phyloP scores from a whole-genome alignment of 1,140 invertebrate species.

The Lordiphosa stackelbergi region DNA sequence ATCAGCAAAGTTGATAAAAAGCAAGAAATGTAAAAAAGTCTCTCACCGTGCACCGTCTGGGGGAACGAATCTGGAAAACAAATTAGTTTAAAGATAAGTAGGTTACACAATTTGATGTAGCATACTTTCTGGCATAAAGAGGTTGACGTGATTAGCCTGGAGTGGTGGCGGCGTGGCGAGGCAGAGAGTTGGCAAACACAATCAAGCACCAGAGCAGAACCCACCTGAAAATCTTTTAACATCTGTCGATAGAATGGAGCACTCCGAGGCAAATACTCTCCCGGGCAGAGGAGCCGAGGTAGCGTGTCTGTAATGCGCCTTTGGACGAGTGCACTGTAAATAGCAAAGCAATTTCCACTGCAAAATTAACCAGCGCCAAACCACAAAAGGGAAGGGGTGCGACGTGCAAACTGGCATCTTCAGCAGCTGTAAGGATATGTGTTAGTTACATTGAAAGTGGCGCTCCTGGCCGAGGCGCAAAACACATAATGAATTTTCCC shows the following conservation, averaged over 20 bases:
- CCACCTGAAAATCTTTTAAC: conserved; percentile 60
- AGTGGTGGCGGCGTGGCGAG: conserved; percentile 4
- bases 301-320: conserved; percentile 55
- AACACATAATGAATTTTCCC: conserved; percentile 53
- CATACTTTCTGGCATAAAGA: conserved; percentile 57
- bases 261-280: conserved; percentile 34
- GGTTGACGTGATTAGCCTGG: conserved; percentile 62
- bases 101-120: conserved; percentile 65
- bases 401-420: conserved; percentile 19
- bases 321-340: conserved; percentile 68
- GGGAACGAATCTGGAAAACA: conserved; percentile 32
- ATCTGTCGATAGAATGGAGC: conserved; percentile 61
- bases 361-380: conserved; percentile 71
- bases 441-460: conserved; percentile 34
- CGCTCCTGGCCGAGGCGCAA: conserved; percentile 27
- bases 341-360: conserved; percentile 71
- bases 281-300: conserved; percentile 5
- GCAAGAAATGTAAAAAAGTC: conserved; percentile 23
- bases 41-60: not conserved
- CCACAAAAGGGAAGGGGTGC: conserved; percentile 28
- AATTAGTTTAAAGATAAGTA: conserved; percentile 73
- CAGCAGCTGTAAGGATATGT: conserved; percentile 12
- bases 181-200: conserved; percentile 40
- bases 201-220: conserved; percentile 50
- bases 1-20: conserved; percentile 49